Evolutionary conservation across 2,888 invertebrate species (phyloP).

Genomic region (Euphydryas editha): DNA sequence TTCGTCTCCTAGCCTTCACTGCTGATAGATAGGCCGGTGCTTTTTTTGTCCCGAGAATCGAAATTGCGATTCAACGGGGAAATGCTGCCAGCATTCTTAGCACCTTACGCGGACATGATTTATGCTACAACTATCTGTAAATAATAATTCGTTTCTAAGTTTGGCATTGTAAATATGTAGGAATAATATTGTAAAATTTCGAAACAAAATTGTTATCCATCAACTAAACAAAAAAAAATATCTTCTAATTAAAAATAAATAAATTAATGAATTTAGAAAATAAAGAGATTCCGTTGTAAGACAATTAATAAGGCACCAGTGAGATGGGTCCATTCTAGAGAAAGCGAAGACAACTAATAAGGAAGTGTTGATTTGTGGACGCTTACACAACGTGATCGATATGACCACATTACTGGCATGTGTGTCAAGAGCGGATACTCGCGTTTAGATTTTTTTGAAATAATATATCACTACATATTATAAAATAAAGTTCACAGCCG

Average conservation of each 20-base stretch:
- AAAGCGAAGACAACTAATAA: conserved; percentile 48
- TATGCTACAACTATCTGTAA: too few relatives aligned
- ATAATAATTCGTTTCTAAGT: too few relatives aligned
- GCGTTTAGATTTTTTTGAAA: background rate
- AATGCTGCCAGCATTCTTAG: too few relatives aligned
- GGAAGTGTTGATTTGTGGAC: conserved; percentile 49
- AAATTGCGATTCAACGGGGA: too few relatives aligned
- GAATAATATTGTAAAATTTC: too few relatives aligned
- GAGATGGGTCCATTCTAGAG: conserved; percentile 33
- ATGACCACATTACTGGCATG: conserved; percentile 25
- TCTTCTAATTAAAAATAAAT: background rate
- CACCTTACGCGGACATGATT: too few relatives aligned
- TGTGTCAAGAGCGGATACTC: conserved; percentile 40
- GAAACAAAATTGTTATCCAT: too few relatives aligned
- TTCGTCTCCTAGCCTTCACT: too few relatives aligned
- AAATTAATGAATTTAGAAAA: background rate
- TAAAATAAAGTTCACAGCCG: too few relatives aligned
- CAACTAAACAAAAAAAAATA: background rate
- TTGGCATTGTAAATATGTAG: too few relatives aligned
- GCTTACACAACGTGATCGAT: conserved; percentile 44
- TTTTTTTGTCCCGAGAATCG: too few relatives aligned
- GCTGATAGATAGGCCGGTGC: too few relatives aligned
- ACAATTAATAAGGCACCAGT: background rate
- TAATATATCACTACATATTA: background rate
- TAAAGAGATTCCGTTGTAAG: background rate